Evolutionary conservation across 2,113 vertebrate genomes (phyloP).

Genomic region (Scophthalmus maximus): DNA sequence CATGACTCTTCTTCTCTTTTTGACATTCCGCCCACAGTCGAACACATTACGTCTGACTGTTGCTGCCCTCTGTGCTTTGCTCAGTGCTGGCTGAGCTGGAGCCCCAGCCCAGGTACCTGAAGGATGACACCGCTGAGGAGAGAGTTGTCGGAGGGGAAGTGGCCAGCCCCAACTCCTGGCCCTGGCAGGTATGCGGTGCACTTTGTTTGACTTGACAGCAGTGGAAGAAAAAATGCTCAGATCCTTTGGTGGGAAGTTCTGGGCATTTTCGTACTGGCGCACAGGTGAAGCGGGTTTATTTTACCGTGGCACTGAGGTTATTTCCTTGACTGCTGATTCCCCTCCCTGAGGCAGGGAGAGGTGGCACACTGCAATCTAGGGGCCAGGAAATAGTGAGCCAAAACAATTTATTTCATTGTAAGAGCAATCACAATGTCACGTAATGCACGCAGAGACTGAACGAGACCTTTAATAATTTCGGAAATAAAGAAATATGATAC

Average conservation of each 20-base stretch:
- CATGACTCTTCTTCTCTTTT: background rate
- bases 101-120: conserved; percentile 78
- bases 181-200: conserved; percentile 87
- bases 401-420: too few species aligned
- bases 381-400: too few species aligned
- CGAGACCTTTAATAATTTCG: too few species aligned
- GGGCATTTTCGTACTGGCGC: too few species aligned
- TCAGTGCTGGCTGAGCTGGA: conserved; percentile 81
- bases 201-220: background rate
- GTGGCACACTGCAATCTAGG: too few species aligned
- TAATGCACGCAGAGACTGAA: too few species aligned
- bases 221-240: background rate
- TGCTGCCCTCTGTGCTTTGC: background rate
- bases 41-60: background rate
- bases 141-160: conserved; percentile 89
- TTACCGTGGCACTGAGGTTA: too few species aligned
- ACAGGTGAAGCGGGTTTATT: too few species aligned
- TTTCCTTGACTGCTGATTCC: too few species aligned
- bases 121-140: conserved; percentile 45
- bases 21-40: background rate
- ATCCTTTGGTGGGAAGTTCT: background rate
- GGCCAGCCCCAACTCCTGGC: conserved; percentile 84
- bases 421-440: too few species aligned
- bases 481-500: too few species aligned
- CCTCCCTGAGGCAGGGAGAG: too few species aligned